Evolutionary conservation across 2,888 invertebrate species (phyloP).

Genomic region (Liopterus haemorrhoidalis): DNA sequence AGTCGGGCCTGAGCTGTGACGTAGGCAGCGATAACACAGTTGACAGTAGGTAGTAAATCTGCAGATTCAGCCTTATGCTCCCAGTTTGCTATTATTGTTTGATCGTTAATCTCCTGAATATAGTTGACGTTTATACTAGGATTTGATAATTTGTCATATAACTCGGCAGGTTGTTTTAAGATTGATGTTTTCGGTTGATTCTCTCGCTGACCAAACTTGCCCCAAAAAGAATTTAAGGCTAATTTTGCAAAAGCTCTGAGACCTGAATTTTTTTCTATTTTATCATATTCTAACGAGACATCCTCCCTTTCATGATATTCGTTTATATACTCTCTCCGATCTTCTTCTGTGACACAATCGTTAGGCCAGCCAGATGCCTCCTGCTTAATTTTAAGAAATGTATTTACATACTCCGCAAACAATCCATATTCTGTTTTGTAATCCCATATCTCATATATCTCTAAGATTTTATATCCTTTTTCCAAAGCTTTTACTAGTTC

Average conservation of each 20-base stretch:
- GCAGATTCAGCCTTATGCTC: no score
- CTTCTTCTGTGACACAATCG: slow-evolving; percentile 22
- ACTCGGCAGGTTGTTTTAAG: no score
- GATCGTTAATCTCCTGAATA: no score
- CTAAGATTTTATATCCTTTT: no score
- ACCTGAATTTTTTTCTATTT: slow-evolving; percentile 26
- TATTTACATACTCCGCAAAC: slow-evolving; percentile 35
- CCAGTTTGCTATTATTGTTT: no score
- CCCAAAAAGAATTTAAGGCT: slow-evolving; percentile 28
- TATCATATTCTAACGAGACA: slow-evolving; percentile 14
- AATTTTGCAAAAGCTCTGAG: slow-evolving; percentile 27
- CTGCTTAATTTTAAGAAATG: slow-evolving; percentile 33
- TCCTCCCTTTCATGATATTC: slow-evolving; percentile 25
- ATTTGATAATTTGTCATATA: no score
- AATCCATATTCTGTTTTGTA: slow-evolving; percentile 30
- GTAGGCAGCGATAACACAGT: no score
- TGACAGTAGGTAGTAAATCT: no score
- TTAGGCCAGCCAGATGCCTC: slow-evolving; percentile 30
- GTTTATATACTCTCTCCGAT: slow-evolving; percentile 21
- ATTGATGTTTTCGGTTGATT: background rate
- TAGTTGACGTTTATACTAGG: no score
- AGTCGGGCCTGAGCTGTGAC: no score
- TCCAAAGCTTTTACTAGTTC: no score
- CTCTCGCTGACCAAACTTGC: slow-evolving; percentile 43
- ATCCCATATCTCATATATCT: no score